Percentiles rank a stretch among this genome's conserved stretches.
These are phyloP conservation scores for Hecatera dysodea DNA, from an alignment of 2,888 invertebrate species.

Conservation along the genomic window DNA sequence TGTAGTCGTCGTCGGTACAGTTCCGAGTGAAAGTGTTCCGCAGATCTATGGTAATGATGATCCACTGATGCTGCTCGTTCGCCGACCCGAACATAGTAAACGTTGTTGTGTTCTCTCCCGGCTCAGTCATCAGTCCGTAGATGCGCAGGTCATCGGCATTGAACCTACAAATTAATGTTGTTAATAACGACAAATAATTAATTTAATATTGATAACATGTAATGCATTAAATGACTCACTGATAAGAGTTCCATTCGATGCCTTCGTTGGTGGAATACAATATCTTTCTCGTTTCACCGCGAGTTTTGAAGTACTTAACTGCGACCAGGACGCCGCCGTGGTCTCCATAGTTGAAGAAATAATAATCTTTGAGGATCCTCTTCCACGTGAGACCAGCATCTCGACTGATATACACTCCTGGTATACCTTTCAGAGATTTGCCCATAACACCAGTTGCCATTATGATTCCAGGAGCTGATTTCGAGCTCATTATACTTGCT, in stretches of 20 bases:
- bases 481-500: conserved; percentile 95
- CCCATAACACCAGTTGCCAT: conserved; percentile 96
- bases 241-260: conserved; percentile 94
- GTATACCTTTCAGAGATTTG: conserved; percentile 94
- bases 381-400: conserved; percentile 91
- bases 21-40: conserved; percentile 90
- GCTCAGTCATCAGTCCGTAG: conserved; percentile 98
- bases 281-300: conserved; percentile 94
- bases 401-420: conserved; percentile 90
- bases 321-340: conserved; percentile 97
- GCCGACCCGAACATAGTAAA: conserved; percentile 98
- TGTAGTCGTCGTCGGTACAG: conserved; percentile 95
- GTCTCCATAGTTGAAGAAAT: conserved; percentile 97
- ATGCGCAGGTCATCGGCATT: conserved; percentile 94
- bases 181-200: conserved; percentile 55
- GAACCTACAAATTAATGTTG: conserved; percentile 88
- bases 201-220: conserved; percentile 46
- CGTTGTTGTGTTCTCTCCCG: conserved; percentile 97
- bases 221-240: conserved; percentile 77
- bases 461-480: conserved; percentile 97
- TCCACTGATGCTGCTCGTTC: conserved; percentile 95
- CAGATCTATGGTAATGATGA: conserved; percentile 94
- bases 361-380: conserved; percentile 94
- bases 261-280: conserved; percentile 97
- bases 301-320: conserved; percentile 94